Base-by-base conservation (phyloP, 1,140 invertebrate genomes). In the Ips nitidus region DNA sequence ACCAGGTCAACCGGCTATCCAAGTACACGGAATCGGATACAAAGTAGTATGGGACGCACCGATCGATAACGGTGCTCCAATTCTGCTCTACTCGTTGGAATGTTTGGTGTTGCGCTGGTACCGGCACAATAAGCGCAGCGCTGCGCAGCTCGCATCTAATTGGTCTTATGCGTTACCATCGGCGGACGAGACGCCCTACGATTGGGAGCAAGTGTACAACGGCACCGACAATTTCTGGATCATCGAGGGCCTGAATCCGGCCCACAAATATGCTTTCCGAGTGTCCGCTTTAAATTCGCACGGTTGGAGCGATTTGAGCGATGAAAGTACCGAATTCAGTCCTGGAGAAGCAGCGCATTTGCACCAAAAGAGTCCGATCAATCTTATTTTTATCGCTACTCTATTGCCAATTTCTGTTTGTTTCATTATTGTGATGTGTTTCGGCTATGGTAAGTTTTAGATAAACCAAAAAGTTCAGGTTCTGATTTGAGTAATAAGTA, bases 201-300 rank as follows among this genome's bases (percentile, higher is more conserved):
- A 86, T 7, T 94, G 94, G 87, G 83, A 84, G 47, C 76, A 88
- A 3, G 87, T 90, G 41, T 95, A 94, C 76, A 96, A 95, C 79
- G 94, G 91, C 58, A 90, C 89, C 42, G 89, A 92, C 22, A 87
- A 87, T 71, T 89, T 89, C 72, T 97, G 93, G 91, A 85, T 92
- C 50, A 88, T 95, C 7, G 83, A 84, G 1, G 86, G 86, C 0
- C 81, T 94, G 8, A 86, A 88, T 80, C 70, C 80, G 75, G 80
- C 86, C 1, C 90, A 90, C 68, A 81, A 87, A 4, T 84, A 85
- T 72, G 75, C 81, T 57, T 96, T 95, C 78, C 85, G 91, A 3
- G 92, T 94, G 22, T 85, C 88, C 47, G 93, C 94, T 0, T 81
- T 83, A 58, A 97, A 97, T 79, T 79, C 83, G 8, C 89, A 92